Evolutionary conservation across 1,140 invertebrate genomes (phyloP), one percentile per base, ranked within the genome.

Genomic region (Zaprionus camerounensis): DNA sequence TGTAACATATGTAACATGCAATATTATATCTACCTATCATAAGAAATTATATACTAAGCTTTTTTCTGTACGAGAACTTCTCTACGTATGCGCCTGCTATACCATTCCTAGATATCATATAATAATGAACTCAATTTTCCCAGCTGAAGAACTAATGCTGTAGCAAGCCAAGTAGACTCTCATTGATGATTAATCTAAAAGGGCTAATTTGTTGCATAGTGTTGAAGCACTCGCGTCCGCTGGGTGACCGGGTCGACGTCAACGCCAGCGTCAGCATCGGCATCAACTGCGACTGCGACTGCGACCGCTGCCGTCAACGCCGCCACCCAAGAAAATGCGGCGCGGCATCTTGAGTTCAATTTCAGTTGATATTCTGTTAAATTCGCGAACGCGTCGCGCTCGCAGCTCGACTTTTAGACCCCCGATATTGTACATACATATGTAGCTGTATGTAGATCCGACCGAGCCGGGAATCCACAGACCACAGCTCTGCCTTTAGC

Each of bases 351-450:
- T 91, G 81, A 82, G 75, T 91, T 87, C 74, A 83, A 79, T 82
- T 91, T 91, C 84, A 91, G 87, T 91, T 91, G 82, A 91, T 87
- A 81, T 91, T 91, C 71, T 87, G 82, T 87, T 87, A 91, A 91
- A 91, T 87, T 91, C 78, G 83, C 83, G 81, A 91, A 87, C 87
- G 87, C 83, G 82, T 91, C 87, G 87, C 61, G 84, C 74, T 82
- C 78, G 69, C 64, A 80, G 80, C 80, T 85, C 64, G 64, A 73
- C 55, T 67, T 58, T n/a, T 51, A 28, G 15, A 11, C 3, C 9
- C 31, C 41, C 41, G 41, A 46, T 46, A 46, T 34, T 34, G 31
- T 31, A 31, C 7, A 7, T 31, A 46, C 17, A n/a, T 46, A 15
- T 38, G 36, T 38, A 13, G 12, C 15, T 13, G 36, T 38, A 38